Percentiles rank a stretch among this genome's conserved stretches.
Evolutionary conservation across 2,888 invertebrate species (phyloP).

Genomic region (Pandemis heparana): DNA sequence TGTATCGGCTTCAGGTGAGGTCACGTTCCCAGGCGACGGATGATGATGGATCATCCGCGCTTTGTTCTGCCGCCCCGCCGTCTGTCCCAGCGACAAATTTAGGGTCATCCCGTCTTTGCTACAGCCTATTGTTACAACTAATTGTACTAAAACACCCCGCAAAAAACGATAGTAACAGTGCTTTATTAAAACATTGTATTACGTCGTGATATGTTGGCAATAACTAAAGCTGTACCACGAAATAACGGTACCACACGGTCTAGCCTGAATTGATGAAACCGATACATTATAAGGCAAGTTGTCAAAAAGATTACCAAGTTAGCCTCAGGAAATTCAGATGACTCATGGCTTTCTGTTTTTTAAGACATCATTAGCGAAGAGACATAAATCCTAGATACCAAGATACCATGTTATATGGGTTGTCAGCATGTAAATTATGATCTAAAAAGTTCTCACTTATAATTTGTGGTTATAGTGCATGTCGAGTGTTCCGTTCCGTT

Average conservation of each 20-base stretch:
- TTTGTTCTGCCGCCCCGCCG: constrained; percentile 69
- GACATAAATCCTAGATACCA: constrained; percentile 40
- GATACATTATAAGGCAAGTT: constrained; percentile 25
- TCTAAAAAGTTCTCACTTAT: constrained; percentile 84
- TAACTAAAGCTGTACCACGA: constrained; percentile 25
- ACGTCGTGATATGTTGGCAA: neutral
- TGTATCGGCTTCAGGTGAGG: constrained; percentile 79
- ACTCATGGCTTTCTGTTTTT: constrained; percentile 34
- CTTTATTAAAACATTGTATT: constrained; percentile 10
- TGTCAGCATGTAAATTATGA: constrained; percentile 75
- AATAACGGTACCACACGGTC: constrained; percentile 29
- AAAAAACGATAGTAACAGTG: constrained; percentile 29
- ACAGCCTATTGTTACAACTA: constrained; percentile 55
- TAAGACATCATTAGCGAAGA: constrained; percentile 41
- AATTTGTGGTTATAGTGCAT: constrained; percentile 85
- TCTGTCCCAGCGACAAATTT: constrained; percentile 80
- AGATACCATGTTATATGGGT: constrained; percentile 52
- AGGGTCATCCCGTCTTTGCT: constrained; percentile 70
- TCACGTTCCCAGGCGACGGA: constrained; percentile 75
- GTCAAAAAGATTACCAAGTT: constrained; percentile 29
- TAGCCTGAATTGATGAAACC: constrained; percentile 34
- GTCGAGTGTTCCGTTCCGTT: constrained; percentile 83
- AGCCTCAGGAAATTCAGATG: constrained; percentile 33
- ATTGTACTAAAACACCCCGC: constrained; percentile 51
- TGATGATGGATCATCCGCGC: constrained; percentile 80